A percentile compares a stretch with the other conserved stretches of the same genome.
Evolutionary conservation across 2,888 invertebrate species (phyloP).

Genomic region (Sphaerophoria rueppellii): DNA sequence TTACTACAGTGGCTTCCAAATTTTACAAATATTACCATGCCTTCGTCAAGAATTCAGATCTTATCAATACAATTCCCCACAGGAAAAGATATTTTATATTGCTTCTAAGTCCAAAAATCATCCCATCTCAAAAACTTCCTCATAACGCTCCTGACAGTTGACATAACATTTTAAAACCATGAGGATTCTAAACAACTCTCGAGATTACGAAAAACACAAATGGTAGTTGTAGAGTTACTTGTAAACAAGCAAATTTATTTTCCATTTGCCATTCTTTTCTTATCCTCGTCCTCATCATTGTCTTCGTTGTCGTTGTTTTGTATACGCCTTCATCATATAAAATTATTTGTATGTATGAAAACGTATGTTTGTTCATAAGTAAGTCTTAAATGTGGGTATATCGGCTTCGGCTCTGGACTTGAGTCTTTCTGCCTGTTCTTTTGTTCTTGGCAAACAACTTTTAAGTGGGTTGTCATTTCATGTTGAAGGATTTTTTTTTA

Average conservation of each 20-base stretch:
- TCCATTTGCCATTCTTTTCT: constrained; percentile 49
- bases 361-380: neutral
- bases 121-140: neutral
- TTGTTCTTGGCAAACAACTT: constrained; percentile 70
- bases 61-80: no score
- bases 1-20: no score
- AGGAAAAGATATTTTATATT: no score
- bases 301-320: neutral
- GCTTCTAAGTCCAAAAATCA: no score
- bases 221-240: constrained; percentile 67
- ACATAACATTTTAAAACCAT: constrained; percentile 9
- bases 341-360: no score
- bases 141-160: neutral
- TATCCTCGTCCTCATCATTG: neutral
- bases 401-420: constrained; percentile 31
- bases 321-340: no score
- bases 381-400: no score
- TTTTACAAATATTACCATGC: no score
- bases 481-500: constrained; percentile 52
- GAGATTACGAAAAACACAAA: constrained; percentile 40
- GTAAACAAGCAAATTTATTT: constrained; percentile 69
- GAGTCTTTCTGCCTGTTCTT: constrained; percentile 36
- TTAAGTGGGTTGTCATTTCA: constrained; percentile 69
- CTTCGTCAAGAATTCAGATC: no score
- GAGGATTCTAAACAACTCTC: constrained; percentile 13